These are phyloP conservation scores for Panopea generosa DNA, from an alignment of 2,888 invertebrate species.

Conservation along the genomic window DNA sequence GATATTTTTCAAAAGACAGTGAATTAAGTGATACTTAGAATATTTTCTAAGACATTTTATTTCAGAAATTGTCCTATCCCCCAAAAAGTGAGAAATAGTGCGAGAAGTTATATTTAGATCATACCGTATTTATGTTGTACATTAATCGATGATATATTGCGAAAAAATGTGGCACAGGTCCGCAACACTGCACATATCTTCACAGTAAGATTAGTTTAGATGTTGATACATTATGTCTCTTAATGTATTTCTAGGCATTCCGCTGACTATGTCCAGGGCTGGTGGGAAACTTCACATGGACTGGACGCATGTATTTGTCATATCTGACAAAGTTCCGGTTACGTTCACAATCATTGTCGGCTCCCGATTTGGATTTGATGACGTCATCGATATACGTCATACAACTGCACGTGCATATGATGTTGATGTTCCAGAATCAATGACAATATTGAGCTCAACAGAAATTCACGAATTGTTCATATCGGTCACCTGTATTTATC, in stretches of 20 bases:
- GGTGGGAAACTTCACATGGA: background rate
- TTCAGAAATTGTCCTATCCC: too few relatives aligned
- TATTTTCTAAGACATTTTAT: too few relatives aligned
- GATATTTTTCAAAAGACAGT: too few relatives aligned
- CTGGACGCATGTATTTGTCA: slow-evolving; percentile 28
- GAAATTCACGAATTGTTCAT: slow-evolving; percentile 24
- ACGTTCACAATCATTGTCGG: slow-evolving; percentile 22
- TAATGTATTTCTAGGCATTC: slow-evolving; percentile 5
- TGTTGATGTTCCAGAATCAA: slow-evolving; percentile 6
- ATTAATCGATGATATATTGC: too few relatives aligned
- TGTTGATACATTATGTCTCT: too few relatives aligned
- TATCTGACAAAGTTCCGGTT: background rate
- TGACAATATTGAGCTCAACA: slow-evolving; percentile 4
- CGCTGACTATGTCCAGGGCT: background rate
- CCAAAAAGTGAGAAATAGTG: too few relatives aligned
- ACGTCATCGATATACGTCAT: slow-evolving; percentile 17
- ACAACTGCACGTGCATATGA: background rate
- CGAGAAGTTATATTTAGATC: too few relatives aligned
- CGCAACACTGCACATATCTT: too few relatives aligned
- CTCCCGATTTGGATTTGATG: slow-evolving; percentile 18
- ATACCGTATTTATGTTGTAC: too few relatives aligned
- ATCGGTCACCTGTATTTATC: slow-evolving; percentile 25
- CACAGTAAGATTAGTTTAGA: too few relatives aligned
- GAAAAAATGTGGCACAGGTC: too few relatives aligned
- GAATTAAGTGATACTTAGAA: too few relatives aligned